Base-by-base conservation (phyloP, 2,113 vertebrate species). In the Pachypanchax playfairii region DNA sequence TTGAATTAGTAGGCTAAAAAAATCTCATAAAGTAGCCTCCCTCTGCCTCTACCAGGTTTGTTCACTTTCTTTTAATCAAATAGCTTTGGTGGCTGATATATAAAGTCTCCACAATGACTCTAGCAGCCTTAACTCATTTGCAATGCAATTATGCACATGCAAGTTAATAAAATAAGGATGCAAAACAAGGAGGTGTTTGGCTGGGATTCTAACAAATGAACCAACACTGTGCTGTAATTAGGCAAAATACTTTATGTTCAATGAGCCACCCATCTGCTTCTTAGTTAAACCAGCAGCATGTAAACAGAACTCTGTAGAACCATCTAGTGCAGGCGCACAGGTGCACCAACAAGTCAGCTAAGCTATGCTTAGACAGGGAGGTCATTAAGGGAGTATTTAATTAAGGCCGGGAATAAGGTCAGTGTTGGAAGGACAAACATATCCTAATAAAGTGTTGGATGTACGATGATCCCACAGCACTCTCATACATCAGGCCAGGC, bases 321-420 rank as follows among this genome's bases (percentile, higher is more conserved):
- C n/a, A n/a, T n/a, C n/a, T n/a, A 46, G 44, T 29, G 55, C 36
- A 26, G 38, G 5, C n/a, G n/a, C n/a, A n/a, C 12, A 35, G 48
- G 35, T 29, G 44, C 3, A 77, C 68, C 68, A 80, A 75, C 68
- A 61, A 84, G 77, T 77, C 79, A 62, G 77, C 64, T 70, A 66
- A 79, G 71, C 80, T 65, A 67, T 75, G 79, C 84, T 69, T 38
- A 55, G 80, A 79, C 85, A 83, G 73, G 60, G 51, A 86, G 89
- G 89, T 89, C 89, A 89, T 92, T 91, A 91, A 85, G 79, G 77
- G 73, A 83, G 68, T 69, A 71, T 91, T 92, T 92, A 91, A 93
- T 91, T 91, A 90, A 88, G 83, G 80, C 68, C 57, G 61, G 79
- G 82, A 91, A 90, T 88, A 89, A 91, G 90, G 91, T 91, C 90